Evolutionary conservation across 2,888 invertebrate species (phyloP).

Genomic region (Stegophylla sp.): DNA sequence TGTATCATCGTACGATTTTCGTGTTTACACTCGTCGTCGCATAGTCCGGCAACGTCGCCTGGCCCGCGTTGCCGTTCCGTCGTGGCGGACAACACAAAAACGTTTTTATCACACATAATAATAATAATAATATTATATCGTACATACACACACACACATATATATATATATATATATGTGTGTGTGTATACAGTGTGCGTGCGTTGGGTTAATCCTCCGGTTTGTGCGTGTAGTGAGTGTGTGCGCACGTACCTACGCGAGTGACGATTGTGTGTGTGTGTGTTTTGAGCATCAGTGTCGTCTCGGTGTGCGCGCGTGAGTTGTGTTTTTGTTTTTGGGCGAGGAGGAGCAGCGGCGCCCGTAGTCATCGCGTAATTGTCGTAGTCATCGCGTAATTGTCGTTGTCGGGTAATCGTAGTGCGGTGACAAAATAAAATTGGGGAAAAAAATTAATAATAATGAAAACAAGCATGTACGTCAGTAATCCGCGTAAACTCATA

Average conservation of each 20-base stretch:
- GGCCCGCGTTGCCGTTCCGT: constrained; percentile 26
- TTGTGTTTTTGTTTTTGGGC: constrained; percentile 31
- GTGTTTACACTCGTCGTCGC: constrained; percentile 18
- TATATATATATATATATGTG: too few relatives aligned
- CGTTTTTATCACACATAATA: constrained; percentile 52
- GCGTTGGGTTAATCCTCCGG: not conserved
- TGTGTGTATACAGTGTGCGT: not conserved
- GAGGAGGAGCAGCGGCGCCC: not conserved
- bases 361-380: not conserved
- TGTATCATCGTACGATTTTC: not conserved
- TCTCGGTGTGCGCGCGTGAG: not conserved
- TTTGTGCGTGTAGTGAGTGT: not conserved
- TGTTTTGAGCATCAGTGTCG: not conserved
- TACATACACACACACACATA: too few relatives aligned
- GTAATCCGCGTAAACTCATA: not conserved
- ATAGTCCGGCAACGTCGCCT: constrained; percentile 43
- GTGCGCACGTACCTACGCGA: not conserved
- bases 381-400: not conserved
- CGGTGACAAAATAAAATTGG: not conserved
- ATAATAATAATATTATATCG: too few relatives aligned
- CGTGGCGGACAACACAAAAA: constrained; percentile 30
- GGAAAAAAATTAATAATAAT: not conserved
- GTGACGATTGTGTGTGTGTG: constrained; percentile 8
- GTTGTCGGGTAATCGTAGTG: constrained; percentile 6
- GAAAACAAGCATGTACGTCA: not conserved